These are phyloP conservation scores for Ennomos quercinarius DNA, from an alignment of 2,888 invertebrate genomes.

Conservation along the genomic window DNA sequence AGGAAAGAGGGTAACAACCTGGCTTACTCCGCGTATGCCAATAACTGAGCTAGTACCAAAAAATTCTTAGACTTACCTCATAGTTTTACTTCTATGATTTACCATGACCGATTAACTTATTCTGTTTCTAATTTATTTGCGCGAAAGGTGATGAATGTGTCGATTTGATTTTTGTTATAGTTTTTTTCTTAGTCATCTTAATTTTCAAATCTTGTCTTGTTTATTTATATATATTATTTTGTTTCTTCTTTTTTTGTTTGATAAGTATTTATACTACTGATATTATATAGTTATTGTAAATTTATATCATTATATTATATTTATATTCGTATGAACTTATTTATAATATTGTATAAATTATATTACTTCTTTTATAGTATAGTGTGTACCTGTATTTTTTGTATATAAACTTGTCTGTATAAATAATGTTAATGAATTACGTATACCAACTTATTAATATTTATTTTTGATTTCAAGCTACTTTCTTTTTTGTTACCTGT, in stretches of 20 bases:
- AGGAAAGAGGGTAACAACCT: conserved; percentile 70
- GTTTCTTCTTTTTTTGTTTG: conserved; percentile 23
- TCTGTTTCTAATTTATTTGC: conserved; percentile 44
- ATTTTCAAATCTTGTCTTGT: conserved; percentile 6
- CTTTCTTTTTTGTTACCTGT: conserved; percentile 22
- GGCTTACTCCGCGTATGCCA: conserved; percentile 73
- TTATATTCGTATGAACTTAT: background rate
- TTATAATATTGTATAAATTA: conserved; percentile 36
- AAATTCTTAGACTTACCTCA: conserved; percentile 32
- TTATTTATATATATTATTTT: conserved; percentile 38
- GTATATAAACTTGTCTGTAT: conserved; percentile 37
- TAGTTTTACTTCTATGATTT: conserved; percentile 23
- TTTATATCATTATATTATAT: background rate
- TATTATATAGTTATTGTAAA: too few relatives aligned
- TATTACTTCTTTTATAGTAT: conserved; percentile 38
- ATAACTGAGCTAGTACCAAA: conserved; percentile 56
- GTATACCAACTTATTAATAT: conserved; percentile 23
- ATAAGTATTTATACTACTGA: background rate
- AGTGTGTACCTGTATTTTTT: conserved; percentile 32
- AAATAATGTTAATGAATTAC: conserved; percentile 22
- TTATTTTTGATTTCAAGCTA: conserved; percentile 16
- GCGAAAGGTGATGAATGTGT: conserved; percentile 50
- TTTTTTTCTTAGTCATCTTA: conserved; percentile 46
- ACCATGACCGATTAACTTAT: conserved; percentile 38
- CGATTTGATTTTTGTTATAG: conserved; percentile 38